phyloP scores from a whole-genome alignment of 2,113 vertebrate genomes.

The Brienomyrus brachyistius region DNA sequence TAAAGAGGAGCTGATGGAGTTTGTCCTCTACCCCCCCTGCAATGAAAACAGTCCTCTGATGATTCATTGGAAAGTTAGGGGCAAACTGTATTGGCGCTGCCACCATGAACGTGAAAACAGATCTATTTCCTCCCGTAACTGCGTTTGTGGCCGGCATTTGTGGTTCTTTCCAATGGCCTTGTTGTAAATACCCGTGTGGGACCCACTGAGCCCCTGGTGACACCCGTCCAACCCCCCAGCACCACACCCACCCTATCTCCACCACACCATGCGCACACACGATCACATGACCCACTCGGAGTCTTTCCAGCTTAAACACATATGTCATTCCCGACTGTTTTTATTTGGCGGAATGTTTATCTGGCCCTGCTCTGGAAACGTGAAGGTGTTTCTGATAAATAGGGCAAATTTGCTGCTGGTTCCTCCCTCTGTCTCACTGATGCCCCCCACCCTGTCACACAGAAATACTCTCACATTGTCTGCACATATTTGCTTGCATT shows the following conservation, averaged over 20 bases:
- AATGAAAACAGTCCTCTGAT: background rate
- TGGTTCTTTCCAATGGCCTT: background rate
- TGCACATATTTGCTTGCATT: background rate
- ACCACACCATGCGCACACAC: background rate
- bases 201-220: background rate
- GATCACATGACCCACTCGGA: background rate
- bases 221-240: background rate
- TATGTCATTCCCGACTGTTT: background rate
- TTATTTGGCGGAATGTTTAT: background rate
- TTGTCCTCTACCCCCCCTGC: background rate
- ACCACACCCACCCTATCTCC: constrained; percentile 6
- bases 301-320: background rate
- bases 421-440: background rate
- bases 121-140: background rate
- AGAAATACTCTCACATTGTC: background rate
- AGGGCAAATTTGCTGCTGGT: background rate
- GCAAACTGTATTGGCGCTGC: background rate
- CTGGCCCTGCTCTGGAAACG: background rate
- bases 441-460: background rate
- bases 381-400: background rate
- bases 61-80: background rate
- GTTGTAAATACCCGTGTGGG: background rate
- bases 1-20: background rate
- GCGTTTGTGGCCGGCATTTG: background rate
- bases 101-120: background rate